These are phyloP conservation scores for Gonocerus acuteangulatus DNA, from an alignment of 2,888 invertebrate species.

Conservation along the genomic window DNA sequence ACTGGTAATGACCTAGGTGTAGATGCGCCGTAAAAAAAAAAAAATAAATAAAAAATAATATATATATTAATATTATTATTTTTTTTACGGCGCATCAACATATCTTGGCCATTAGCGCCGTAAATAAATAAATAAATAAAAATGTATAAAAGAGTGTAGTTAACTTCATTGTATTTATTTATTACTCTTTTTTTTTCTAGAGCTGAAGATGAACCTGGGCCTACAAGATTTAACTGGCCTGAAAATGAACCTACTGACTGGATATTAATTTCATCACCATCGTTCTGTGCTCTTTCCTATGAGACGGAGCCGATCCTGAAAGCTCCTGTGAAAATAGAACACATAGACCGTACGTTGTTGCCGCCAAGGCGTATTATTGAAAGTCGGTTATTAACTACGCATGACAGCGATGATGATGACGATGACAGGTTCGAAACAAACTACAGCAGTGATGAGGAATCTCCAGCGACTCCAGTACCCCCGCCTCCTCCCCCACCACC, in stretches of 20 bases:
- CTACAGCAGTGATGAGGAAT: conserved; percentile 11
- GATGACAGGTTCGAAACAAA: conserved; percentile 40
- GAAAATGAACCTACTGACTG: conserved; percentile 45
- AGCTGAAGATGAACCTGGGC: conserved; percentile 43
- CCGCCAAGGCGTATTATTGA: conserved; percentile 27
- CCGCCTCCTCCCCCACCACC: conserved; percentile 4
- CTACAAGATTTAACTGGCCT: conserved; percentile 61
- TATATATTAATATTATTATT: no score
- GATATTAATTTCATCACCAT: conserved; percentile 40
- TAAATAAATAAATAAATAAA: no score
- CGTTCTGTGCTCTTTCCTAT: conserved; percentile 31
- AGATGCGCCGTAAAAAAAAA: no score
- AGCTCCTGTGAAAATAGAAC: conserved; percentile 4
- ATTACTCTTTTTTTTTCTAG: conserved; percentile 9
- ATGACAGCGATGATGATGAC: conserved; percentile 42
- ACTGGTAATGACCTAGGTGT: no score
- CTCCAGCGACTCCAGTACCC: neutral
- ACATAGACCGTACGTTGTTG: neutral
- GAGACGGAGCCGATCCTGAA: conserved; percentile 29
- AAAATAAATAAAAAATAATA: no score
- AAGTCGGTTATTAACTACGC: conserved; percentile 39
- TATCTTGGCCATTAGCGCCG: no score
- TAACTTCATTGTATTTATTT: no score
- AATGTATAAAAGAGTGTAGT: no score
- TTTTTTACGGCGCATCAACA: no score